A percentile compares a stretch with the other conserved stretches of the same genome.
phyloP scores from a whole-genome alignment of 2,888 invertebrate genomes.

The Scaeva pyrastri region DNA sequence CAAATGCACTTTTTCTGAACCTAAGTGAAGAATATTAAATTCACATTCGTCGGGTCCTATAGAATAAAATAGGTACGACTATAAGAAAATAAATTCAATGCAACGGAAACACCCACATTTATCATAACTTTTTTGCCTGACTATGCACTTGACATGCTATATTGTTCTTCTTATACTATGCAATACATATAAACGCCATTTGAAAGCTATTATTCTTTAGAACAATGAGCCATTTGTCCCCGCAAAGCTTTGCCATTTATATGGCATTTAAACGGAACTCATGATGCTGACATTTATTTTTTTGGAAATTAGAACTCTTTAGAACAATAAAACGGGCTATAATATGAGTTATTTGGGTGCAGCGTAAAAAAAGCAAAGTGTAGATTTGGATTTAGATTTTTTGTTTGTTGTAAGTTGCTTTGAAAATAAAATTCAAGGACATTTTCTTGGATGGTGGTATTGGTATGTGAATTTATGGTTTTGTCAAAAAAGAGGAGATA shows the following conservation, averaged over 20 bases:
- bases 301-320: slow-evolving; percentile 65
- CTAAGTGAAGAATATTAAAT: neutral
- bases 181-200: slow-evolving; percentile 52
- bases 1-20: neutral
- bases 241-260: slow-evolving; percentile 73
- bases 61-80: slow-evolving; percentile 10
- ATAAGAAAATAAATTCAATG: slow-evolving; percentile 50
- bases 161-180: slow-evolving; percentile 60
- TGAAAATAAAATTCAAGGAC: slow-evolving; percentile 23
- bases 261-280: slow-evolving; percentile 69
- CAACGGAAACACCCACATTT: slow-evolving; percentile 70
- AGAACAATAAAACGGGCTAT: slow-evolving; percentile 56
- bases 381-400: slow-evolving; percentile 17
- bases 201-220: slow-evolving; percentile 73
- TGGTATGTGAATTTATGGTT: neutral
- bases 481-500: neutral
- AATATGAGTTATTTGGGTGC: slow-evolving; percentile 58
- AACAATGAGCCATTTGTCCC: slow-evolving; percentile 75
- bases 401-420: slow-evolving; percentile 1
- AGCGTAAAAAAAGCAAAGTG: neutral
- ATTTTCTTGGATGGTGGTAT: neutral
- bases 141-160: slow-evolving; percentile 73
- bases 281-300: slow-evolving; percentile 71
- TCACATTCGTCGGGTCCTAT: neutral
- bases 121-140: slow-evolving; percentile 72